Base-by-base conservation (phyloP, 2,888 invertebrate species). In the Eretmocerus hayati region DNA sequence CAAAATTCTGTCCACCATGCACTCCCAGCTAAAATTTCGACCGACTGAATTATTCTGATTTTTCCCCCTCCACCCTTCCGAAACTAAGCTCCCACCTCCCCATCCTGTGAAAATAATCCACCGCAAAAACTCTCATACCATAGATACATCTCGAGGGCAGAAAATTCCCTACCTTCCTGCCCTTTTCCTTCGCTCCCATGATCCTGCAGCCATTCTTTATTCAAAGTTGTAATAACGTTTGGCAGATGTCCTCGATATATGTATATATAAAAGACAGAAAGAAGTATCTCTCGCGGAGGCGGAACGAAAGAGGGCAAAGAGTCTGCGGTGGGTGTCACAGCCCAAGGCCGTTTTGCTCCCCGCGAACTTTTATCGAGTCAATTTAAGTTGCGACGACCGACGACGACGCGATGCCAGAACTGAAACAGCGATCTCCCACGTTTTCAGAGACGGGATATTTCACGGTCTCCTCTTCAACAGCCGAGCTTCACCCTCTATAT, bases 141-240 rank as follows among this genome's bases (percentile, higher is more conserved):
- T n/a, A n/a, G n/a, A 46, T n/a, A 21, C 20, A 45, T n/a, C 38
- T 36, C 21, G 22, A 9, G 19, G 2, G n/a, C 15, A 33, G 32
- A n/a, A 44, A 48, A 21, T 21, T 40, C 43, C 11, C 33, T 40
- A 21, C 2, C 33, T 38, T 16, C 3, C 16, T 13, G 19, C 21
- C 18, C 37, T 33, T 23, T 32, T 11, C 13, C 15, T 20, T 39
- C 26, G 11, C 26, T 5, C 3, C 21, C 21, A 20, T 9, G 36
- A 26, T 30, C 20, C 22, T 21, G 40, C 42, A 19, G 38, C 59
- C 64, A 64, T 70, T 70, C 68, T 69, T 69, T 67, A 70, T 69
- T 69, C 70, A 69, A 71, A 71, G 66, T 71, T 71, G 69, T 70
- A 71, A 71, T 71, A 71, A 70, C 69, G 65, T 71, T 71, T 70